phyloP scores from a whole-genome alignment of 2,113 vertebrate species.

The Prolemur simus region DNA sequence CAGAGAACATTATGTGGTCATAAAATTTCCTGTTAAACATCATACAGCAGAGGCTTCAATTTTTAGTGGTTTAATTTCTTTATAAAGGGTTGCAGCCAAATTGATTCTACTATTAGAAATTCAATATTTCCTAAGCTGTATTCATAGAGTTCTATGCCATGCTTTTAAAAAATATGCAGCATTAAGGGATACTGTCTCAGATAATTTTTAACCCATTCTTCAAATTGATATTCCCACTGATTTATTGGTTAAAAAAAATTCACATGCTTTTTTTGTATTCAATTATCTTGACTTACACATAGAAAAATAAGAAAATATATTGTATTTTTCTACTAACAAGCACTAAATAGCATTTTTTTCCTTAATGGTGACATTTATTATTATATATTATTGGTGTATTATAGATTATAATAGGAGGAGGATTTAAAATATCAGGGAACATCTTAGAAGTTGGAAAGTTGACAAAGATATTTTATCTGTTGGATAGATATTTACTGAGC shows the following conservation, averaged over 20 bases:
- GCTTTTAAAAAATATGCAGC: not conserved
- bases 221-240: not conserved
- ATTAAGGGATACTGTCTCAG: not conserved
- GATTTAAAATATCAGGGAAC: not conserved
- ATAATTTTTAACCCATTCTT: not conserved
- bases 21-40: slow-evolving; percentile 68
- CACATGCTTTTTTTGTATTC: not conserved
- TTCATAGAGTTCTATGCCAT: not conserved
- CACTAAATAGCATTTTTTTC: not conserved
- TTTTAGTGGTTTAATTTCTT: slow-evolving; percentile 63
- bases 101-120: slow-evolving; percentile 54
- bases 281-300: not conserved
- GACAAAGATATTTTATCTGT: not conserved
- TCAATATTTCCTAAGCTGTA: slow-evolving; percentile 23
- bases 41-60: slow-evolving; percentile 35
- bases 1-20: slow-evolving; percentile 52
- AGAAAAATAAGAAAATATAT: not conserved
- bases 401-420: not conserved
- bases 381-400: not conserved
- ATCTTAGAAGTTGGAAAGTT: not conserved
- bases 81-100: slow-evolving; percentile 47
- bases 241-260: not conserved
- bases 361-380: not conserved
- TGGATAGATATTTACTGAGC: not conserved
- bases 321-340: not conserved